Percentiles rank a stretch among this genome's conserved stretches.
Conservation (phyloP, 2,888 invertebrate species). For the Cerceris ruficornis region DNA sequence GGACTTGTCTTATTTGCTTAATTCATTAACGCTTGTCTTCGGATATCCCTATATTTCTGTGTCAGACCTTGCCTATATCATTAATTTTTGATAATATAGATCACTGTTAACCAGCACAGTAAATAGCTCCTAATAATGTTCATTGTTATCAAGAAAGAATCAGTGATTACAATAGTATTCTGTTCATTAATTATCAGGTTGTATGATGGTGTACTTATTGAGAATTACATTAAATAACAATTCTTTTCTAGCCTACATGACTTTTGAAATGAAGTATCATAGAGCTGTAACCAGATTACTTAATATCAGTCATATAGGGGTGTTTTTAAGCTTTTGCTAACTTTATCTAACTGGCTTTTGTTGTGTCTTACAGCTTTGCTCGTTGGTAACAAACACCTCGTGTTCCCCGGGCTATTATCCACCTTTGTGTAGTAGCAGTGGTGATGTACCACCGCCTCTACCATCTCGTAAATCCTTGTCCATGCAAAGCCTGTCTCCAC, state of each 20-base stretch:
- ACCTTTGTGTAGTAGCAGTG: constrained; percentile 75
- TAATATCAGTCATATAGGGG: constrained; percentile 44
- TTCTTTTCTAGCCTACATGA: no score
- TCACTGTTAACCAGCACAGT: no score
- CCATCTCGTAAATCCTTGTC: constrained; percentile 81
- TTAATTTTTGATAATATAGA: constrained; percentile 24
- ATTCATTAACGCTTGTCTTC: constrained; percentile 48
- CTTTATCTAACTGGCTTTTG: constrained; percentile 77
- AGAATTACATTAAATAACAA: no score
- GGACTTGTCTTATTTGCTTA: constrained; percentile 37
- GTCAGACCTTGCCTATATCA: constrained; percentile 45
- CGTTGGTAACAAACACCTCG: constrained; percentile 81
- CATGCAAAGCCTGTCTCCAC: constrained; percentile 82
- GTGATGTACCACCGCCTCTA: constrained; percentile 81
- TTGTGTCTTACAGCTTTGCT: constrained; percentile 82
- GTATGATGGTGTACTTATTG: no score
- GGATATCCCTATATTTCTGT: constrained; percentile 33
- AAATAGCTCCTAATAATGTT: no score
- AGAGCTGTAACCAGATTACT: constrained; percentile 33
- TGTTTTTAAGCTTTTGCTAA: constrained; percentile 70
- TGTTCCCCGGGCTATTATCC: constrained; percentile 78
- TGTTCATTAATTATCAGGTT: no score
- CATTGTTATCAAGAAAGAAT: no score
- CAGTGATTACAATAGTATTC: no score
- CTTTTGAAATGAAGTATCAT: no score